Percentiles rank a stretch among this genome's conserved stretches.
phyloP scores from a whole-genome alignment of 2,797 vertebrate genomes.

The Rhynchotus rufescens region DNA sequence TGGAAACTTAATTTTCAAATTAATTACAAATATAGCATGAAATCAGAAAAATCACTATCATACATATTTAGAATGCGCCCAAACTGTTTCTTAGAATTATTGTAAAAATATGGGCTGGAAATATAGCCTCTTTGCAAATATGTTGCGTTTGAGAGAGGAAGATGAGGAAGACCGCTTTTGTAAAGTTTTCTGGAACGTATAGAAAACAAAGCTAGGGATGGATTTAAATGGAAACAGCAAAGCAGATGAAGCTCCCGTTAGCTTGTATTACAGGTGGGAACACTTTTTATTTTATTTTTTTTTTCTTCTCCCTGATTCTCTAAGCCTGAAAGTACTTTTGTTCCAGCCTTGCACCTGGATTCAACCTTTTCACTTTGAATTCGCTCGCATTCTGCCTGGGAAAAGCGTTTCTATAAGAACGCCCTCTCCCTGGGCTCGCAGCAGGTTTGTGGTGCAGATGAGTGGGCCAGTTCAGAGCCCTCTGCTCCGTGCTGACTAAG shows the following conservation, averaged over 20 bases:
- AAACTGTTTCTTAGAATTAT: background rate
- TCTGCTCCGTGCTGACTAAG: slow-evolving; percentile 59
- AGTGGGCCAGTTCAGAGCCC: slow-evolving; percentile 42
- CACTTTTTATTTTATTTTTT: too few relatives aligned
- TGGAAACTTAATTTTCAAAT: slow-evolving; percentile 6
- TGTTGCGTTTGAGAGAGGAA: background rate
- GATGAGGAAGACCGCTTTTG: background rate
- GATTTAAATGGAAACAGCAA: background rate
- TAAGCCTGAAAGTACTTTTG: slow-evolving; percentile 53
- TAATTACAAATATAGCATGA: background rate
- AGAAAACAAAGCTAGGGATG: background rate
- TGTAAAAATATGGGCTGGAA: background rate
- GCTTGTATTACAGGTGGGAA: background rate
- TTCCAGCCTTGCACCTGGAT: slow-evolving; percentile 75
- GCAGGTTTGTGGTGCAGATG: slow-evolving; percentile 71
- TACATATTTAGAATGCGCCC: background rate
- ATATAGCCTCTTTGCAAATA: background rate
- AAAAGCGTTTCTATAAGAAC: slow-evolving; percentile 76
- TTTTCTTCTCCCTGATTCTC: background rate
- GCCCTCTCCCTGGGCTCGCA: slow-evolving; percentile 54
- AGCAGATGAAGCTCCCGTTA: background rate
- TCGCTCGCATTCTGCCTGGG: slow-evolving; percentile 71
- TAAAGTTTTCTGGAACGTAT: background rate
- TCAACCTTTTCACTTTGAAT: slow-evolving; percentile 72
- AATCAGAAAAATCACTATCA: background rate